Base-by-base conservation (phyloP, 2,113 vertebrate species). In the Arvicanthis niloticus region DNA sequence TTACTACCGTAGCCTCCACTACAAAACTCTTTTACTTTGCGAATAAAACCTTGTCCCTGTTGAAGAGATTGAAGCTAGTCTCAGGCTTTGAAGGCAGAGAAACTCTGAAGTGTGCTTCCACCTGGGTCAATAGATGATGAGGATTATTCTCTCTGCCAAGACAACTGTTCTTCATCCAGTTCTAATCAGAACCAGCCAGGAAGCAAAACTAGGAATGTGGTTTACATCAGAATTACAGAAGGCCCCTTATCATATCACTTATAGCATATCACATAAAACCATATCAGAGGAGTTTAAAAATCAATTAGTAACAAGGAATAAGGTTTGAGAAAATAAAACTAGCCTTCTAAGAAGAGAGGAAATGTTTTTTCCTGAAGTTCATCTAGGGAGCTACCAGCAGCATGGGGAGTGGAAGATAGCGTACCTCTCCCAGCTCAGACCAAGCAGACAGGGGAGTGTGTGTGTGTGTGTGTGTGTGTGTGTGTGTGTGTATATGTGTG, bases 331-430 rank as follows among this genome's bases (percentile, higher is more conserved):
- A 45, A 77, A 85, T 22, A 45, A 48, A 68, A 82, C 22, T 51
- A 34, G 58, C 26, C 16, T 86, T 37, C 34, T 34, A 60, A 81
- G 60, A 48, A 76, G 56, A 65, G 4, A 78, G 5, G 45, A 76
- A 29, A 15, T 62, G 6, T 51, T 51, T 5, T 5, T 10, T 45
- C 4, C 24, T 45, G 34, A 45, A 2, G 1, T 22, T 45, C 37
- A 68, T 16, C 15, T 19, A 31, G 56, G 76, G 86, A 53, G 19
- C 19, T 9, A 37, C 65, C 51, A 24, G 7, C 2, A 11, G 16
- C 58, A 3, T 10, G 56, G 60, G 16, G 24, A 31, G 40, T 29
- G 1, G 22, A 70, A 15, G 17, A 3, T 0, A 2, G 4, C 4
- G 0, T 17, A 24, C 8, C 1, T 10, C 4, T 11, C 45, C 42